Conservation (phyloP, 1,140 invertebrate species). For the Cydia strobilella region DNA sequence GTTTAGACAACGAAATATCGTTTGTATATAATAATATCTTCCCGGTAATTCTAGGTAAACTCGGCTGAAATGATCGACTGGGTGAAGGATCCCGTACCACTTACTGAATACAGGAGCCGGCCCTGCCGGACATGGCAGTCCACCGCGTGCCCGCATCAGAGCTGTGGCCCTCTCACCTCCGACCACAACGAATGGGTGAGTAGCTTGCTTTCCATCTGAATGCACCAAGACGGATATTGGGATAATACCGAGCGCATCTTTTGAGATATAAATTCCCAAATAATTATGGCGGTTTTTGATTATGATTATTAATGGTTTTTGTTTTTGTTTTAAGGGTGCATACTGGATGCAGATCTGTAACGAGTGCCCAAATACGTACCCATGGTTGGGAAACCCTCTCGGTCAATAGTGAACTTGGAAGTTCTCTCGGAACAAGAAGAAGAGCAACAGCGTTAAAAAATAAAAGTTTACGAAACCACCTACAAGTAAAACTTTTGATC, state of each 20-base stretch:
- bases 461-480: too few relatives aligned
- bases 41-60: constrained; percentile 57
- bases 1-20: too few relatives aligned
- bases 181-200: constrained; percentile 47
- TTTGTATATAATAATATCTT: too few relatives aligned
- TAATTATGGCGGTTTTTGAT: too few relatives aligned
- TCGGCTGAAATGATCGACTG: constrained; percentile 81
- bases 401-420: constrained; percentile 43
- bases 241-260: too few relatives aligned
- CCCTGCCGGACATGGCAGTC: constrained; percentile 49
- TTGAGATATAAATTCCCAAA: too few relatives aligned
- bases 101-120: constrained; percentile 58
- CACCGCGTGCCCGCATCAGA: constrained; percentile 38
- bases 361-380: constrained; percentile 54
- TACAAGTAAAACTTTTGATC: too few relatives aligned
- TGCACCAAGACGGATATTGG: too few relatives aligned
- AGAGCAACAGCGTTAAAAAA: background rate
- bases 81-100: constrained; percentile 80
- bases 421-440: background rate
- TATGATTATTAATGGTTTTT: too few relatives aligned
- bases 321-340: constrained; percentile 41
- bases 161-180: constrained; percentile 47
- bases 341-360: constrained; percentile 57
- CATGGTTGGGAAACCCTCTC: constrained; percentile 63
- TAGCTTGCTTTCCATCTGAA: background rate